A percentile compares a stretch with the other conserved stretches of the same genome.
phyloP scores from a whole-genome alignment of 2,888 invertebrate genomes.

The Ennomos erosarius region DNA sequence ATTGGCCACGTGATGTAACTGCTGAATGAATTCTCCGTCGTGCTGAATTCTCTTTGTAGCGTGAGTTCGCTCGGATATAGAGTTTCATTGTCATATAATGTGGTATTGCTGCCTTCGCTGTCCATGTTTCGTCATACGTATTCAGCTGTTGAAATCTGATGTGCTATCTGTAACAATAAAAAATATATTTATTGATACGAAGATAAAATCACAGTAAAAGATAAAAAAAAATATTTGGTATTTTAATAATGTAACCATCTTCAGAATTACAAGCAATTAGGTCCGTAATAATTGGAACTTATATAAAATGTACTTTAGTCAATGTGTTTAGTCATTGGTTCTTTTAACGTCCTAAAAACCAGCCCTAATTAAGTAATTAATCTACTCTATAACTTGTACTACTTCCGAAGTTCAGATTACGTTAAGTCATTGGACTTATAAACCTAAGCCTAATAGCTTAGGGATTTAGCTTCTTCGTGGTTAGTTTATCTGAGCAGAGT shows the following conservation, averaged over 20 bases:
- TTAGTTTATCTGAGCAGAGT: too few species aligned
- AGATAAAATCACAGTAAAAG: conserved; percentile 1
- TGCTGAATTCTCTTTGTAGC: conserved; percentile 55
- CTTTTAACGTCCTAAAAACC: too few species aligned
- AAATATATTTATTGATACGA: conserved; percentile 7
- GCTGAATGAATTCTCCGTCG: conserved; percentile 47
- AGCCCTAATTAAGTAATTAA: background rate
- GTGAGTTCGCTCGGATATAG: conserved; percentile 56
- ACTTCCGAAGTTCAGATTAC: conserved; percentile 16
- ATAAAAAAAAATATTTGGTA: background rate
- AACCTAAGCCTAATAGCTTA: too few species aligned
- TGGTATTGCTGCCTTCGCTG: conserved; percentile 77
- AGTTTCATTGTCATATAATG: conserved; percentile 67
- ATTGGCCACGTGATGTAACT: conserved; percentile 63
- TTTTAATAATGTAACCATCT: background rate
- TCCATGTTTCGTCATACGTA: conserved; percentile 80
- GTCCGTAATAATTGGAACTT: too few species aligned
- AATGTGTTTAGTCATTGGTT: too few species aligned
- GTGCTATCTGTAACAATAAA: conserved; percentile 64
- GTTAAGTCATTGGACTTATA: conserved; percentile 25
- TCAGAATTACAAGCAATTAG: too few species aligned
- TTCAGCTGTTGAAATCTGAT: conserved; percentile 39
- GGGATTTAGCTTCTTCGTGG: too few species aligned
- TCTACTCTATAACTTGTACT: background rate
- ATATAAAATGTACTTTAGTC: too few species aligned